phyloP scores from a whole-genome alignment of 2,113 vertebrate genomes.

The Callionymus lyra region DNA sequence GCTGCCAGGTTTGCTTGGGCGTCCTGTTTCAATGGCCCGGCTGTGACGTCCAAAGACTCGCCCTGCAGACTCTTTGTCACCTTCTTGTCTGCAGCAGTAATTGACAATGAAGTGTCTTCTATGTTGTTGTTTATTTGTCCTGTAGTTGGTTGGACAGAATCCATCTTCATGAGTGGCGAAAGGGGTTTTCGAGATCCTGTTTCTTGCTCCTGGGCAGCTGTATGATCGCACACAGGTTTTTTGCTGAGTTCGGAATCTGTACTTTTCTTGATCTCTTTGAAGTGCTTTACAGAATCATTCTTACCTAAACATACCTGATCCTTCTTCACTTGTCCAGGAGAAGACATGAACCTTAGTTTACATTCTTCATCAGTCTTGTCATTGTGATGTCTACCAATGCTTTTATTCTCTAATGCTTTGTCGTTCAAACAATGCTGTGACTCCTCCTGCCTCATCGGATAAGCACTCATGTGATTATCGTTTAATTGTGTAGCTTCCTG shows the following conservation, averaged over 20 bases:
- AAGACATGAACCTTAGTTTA: slow-evolving; percentile 7
- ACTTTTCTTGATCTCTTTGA: too few relatives aligned
- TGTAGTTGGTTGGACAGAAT: slow-evolving; percentile 13
- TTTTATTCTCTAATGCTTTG: too few relatives aligned
- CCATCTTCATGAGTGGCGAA: slow-evolving; percentile 8
- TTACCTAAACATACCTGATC: too few relatives aligned
- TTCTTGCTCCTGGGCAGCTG: slow-evolving; percentile 14
- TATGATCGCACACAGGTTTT: background rate
- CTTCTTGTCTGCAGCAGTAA: slow-evolving; percentile 9
- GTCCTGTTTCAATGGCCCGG: slow-evolving; percentile 16
- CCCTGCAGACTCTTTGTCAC: slow-evolving; percentile 11
- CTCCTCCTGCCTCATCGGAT: slow-evolving; percentile 32
- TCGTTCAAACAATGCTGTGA: slow-evolving; percentile 36
- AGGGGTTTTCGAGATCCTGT: slow-evolving; percentile 20
- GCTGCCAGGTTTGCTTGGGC: slow-evolving; percentile 28
- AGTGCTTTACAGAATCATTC: too few relatives aligned
- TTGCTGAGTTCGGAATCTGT: too few relatives aligned
- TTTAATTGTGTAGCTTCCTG: slow-evolving; percentile 19
- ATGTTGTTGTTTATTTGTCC: slow-evolving; percentile 11
- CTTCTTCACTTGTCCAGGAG: slow-evolving; percentile 9
- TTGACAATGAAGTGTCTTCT: slow-evolving; percentile 8
- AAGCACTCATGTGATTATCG: slow-evolving; percentile 32
- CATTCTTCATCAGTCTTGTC: slow-evolving; percentile 19
- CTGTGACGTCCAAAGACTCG: slow-evolving; percentile 19
- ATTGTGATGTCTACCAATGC: slow-evolving; percentile 8